A percentile compares a stretch with the other conserved stretches of the same genome.
Evolutionary conservation across 1,140 invertebrate genomes (phyloP).

Genomic region (Drosophila subpulchrella): DNA sequence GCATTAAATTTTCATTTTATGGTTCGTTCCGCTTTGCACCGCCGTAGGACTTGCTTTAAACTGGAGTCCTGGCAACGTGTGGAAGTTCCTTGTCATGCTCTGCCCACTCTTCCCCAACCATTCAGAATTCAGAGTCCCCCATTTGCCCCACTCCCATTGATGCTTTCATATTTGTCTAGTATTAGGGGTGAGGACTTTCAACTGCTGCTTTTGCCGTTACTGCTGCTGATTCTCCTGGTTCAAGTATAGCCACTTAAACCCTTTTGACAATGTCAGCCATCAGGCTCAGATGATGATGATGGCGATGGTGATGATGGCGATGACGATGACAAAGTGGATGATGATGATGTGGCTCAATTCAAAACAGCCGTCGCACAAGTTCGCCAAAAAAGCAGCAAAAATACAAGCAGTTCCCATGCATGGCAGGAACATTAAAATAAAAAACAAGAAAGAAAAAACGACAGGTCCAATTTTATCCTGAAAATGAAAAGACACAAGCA

Average conservation of each 20-base stretch:
- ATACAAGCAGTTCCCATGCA: conserved; percentile 33
- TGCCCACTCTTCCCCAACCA: conserved; percentile 3
- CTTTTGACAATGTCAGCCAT: conserved; percentile 81
- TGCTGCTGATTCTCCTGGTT: conserved; percentile 53
- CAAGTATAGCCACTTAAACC: conserved; percentile 79
- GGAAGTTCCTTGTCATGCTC: conserved; percentile 60
- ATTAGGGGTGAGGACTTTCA: conserved; percentile 55
- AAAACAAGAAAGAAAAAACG: conserved; percentile 30
- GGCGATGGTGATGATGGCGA: conserved; percentile 40
- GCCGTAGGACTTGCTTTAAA: conserved; percentile 57
- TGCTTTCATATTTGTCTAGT: conserved; percentile 66
- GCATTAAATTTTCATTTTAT: conserved; percentile 42
- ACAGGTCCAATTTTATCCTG: conserved; percentile 33
- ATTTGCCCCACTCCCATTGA: neutral
- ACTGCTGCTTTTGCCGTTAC: conserved; percentile 35
- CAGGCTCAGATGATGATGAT: conserved; percentile 64
- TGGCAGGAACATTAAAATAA: conserved; percentile 44
- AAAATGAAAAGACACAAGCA: neutral
- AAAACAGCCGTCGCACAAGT: conserved; percentile 56
- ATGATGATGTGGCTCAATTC: conserved; percentile 74
- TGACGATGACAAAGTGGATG: conserved; percentile 63
- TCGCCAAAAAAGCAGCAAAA: conserved; percentile 14
- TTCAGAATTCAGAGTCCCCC: neutral
- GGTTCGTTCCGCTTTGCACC: conserved; percentile 36
- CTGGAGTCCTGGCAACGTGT: conserved; percentile 38